Percentiles rank a stretch among this genome's conserved stretches.
These are phyloP conservation scores for Lerista edwardsae DNA, from an alignment of 2,797 vertebrate genomes.

Conservation along the genomic window DNA sequence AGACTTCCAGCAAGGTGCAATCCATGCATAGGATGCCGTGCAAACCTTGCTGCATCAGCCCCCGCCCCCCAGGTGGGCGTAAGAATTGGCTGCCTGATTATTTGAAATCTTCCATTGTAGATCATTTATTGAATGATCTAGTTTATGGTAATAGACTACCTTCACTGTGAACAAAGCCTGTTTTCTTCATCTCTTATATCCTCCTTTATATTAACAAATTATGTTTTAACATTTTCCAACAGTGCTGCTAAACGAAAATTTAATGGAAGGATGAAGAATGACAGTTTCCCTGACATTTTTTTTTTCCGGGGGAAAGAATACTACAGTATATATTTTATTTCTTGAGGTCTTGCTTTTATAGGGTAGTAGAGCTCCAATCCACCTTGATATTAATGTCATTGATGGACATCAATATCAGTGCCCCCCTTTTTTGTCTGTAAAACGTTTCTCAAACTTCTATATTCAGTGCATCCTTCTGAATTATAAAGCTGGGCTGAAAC, in stretches of 20 bases:
- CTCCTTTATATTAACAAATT: not conserved
- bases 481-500: constrained; percentile 25
- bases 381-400: not conserved
- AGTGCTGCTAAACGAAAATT: not conserved
- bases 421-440: not conserved
- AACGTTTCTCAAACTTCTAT: too few species aligned
- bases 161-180: not conserved
- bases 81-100: too few species aligned
- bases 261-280: too few species aligned
- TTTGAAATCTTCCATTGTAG: not conserved
- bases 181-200: not conserved
- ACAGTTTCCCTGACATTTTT: not conserved
- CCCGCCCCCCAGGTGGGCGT: too few species aligned
- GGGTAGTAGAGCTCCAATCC: not conserved
- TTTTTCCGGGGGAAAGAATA: not conserved
- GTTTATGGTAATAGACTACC: not conserved
- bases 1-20: too few species aligned
- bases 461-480: constrained; percentile 16
- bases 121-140: not conserved
- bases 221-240: not conserved
- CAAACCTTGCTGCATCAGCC: too few species aligned
- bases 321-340: not conserved
- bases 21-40: too few species aligned
- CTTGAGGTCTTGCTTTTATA: not conserved
- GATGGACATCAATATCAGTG: not conserved